Evolutionary conservation across 2,797 vertebrate species (phyloP).

Genomic region (Pelochelys cantorii): DNA sequence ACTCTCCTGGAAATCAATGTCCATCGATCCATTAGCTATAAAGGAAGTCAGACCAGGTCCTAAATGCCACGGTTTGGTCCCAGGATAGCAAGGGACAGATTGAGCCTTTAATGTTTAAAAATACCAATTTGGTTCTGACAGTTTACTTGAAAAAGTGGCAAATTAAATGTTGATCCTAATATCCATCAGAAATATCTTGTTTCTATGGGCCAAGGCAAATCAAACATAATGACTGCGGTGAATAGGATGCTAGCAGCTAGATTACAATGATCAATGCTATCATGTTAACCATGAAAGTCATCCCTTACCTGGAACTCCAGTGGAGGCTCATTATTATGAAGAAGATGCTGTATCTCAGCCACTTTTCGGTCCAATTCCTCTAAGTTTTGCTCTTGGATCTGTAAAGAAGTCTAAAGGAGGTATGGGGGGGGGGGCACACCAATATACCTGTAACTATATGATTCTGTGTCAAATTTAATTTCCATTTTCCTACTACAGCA

Average conservation of each 20-base stretch:
- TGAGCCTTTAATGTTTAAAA: slow-evolving; percentile 19
- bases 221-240: neutral
- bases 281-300: fast-evolving
- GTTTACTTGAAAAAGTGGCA: neutral
- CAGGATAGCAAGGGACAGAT: neutral
- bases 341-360: slow-evolving; percentile 89
- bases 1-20: neutral
- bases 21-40: neutral
- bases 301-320: slow-evolving; percentile 91
- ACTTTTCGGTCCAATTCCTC: slow-evolving; percentile 88
- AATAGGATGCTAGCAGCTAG: neutral
- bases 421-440: neutral
- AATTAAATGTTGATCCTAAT: neutral
- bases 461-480: neutral
- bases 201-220: neutral
- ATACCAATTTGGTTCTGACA: neutral
- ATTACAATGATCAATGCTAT: fast-evolving
- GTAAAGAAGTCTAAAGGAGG: slow-evolving; percentile 86
- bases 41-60: neutral
- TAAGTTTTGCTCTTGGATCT: slow-evolving; percentile 85
- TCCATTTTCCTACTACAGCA: neutral
- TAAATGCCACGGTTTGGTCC: neutral
- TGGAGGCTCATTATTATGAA: slow-evolving; percentile 89
- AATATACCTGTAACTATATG: fast-evolving
- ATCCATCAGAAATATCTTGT: neutral